These are phyloP conservation scores for Apostichopus californicus DNA, from an alignment of 35 echinoderm and acorn worm genomes.

Conservation along the genomic window DNA sequence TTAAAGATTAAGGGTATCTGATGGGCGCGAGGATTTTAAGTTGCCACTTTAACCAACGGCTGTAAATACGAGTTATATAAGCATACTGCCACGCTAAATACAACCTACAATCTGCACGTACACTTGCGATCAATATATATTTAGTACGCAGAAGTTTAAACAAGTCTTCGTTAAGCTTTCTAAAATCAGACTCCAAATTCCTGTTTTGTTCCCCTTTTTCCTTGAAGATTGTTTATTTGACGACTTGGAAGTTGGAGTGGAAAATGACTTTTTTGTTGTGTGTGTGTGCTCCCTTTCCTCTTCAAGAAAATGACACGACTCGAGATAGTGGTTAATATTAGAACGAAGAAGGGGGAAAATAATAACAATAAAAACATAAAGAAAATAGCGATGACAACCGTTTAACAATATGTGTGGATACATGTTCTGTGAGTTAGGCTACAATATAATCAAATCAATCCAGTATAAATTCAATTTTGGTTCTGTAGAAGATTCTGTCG, in stretches of 20 bases:
- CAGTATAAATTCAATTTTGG: constrained; percentile 24
- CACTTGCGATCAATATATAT: too few relatives aligned
- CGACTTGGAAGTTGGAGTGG: not conserved
- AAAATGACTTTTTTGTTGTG: too few relatives aligned
- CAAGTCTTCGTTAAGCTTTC: not conserved
- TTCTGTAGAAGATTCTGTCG: constrained; percentile 32
- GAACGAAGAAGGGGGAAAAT: not conserved
- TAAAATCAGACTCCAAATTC: not conserved
- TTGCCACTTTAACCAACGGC: too few relatives aligned
- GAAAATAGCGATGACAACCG: constrained; percentile 12
- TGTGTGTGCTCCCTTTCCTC: not conserved
- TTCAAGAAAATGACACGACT: not conserved
- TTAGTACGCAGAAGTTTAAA: not conserved
- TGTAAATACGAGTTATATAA: too few relatives aligned
- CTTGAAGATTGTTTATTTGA: constrained; percentile 38
- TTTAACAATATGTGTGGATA: constrained; percentile 23
- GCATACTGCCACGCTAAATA: too few relatives aligned
- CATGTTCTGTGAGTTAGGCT: constrained; percentile 27
- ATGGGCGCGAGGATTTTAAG: too few relatives aligned
- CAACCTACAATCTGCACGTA: too few relatives aligned
- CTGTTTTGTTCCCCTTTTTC: not conserved
- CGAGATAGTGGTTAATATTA: not conserved
- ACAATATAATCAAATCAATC: constrained; percentile 40
- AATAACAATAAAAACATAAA: not conserved
- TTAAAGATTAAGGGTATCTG: too few relatives aligned